Conservation (phyloP, 2,113 vertebrate genomes). For the Marcusenius ussheri region DNA sequence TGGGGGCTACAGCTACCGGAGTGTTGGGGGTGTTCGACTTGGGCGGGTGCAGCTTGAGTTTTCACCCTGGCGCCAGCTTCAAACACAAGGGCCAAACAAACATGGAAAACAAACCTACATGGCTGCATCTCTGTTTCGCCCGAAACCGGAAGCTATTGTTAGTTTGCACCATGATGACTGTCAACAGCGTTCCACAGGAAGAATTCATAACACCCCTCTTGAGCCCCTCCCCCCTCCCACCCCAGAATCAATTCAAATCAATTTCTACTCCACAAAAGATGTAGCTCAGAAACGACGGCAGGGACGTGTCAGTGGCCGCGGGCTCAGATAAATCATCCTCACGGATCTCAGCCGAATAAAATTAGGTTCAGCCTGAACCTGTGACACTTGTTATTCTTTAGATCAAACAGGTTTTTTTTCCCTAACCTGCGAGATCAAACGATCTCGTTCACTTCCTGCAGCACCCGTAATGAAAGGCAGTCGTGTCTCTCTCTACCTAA, state of each 20-base stretch:
- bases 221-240: background rate
- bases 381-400: constrained; percentile 19
- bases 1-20: too few relatives aligned
- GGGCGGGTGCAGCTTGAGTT: background rate
- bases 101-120: background rate
- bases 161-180: background rate
- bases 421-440: constrained; percentile 13
- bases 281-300: background rate
- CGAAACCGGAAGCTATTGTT: background rate
- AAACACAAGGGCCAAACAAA: background rate
- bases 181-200: background rate
- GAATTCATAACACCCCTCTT: background rate
- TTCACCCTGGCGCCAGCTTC: background rate
- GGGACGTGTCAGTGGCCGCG: background rate
- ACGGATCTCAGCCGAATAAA: background rate
- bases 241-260: constrained; percentile 22
- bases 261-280: constrained; percentile 9
- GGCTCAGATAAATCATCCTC: constrained; percentile 13
- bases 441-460: background rate
- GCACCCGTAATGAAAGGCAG: constrained; percentile 15
- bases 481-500: background rate
- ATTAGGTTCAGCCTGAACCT: constrained; percentile 17
- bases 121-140: background rate
- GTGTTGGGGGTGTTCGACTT: background rate
- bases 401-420: background rate